These are phyloP conservation scores for Propithecus perrieri DNA, from an alignment of 2,797 vertebrate species.

Conservation along the genomic window DNA sequence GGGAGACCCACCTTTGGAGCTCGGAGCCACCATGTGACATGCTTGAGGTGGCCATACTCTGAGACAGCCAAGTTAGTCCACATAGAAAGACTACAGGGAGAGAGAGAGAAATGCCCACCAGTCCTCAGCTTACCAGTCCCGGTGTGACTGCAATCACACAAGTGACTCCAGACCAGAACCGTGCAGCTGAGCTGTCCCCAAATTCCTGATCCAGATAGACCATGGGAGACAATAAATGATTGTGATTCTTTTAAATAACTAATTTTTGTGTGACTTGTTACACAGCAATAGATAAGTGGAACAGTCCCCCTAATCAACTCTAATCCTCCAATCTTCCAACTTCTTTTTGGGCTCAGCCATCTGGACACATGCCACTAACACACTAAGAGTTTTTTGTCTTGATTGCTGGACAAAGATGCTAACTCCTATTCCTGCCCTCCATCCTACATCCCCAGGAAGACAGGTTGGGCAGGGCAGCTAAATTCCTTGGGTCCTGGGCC, in stretches of 20 bases:
- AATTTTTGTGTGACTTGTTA: not conserved
- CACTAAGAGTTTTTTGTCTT: not conserved
- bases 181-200: not conserved
- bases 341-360: not conserved
- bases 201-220: not conserved
- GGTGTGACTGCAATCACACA: not conserved
- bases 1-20: not conserved
- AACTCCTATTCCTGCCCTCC: not conserved
- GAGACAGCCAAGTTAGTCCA: not conserved
- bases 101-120: not conserved
- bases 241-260: not conserved
- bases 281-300: not conserved
- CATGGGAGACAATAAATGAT: not conserved
- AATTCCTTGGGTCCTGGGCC: not conserved
- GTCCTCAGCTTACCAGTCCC: not conserved
- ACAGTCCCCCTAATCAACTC: not conserved
- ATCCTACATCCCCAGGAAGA: not conserved
- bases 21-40: not conserved
- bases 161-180: not conserved
- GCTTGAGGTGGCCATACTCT: not conserved
- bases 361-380: not conserved
- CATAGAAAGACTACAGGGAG: not conserved
- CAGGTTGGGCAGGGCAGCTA: not conserved
- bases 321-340: not conserved
- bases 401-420: not conserved